Evolutionary conservation across 2,797 vertebrate genomes (phyloP), one percentile per base, ranked within the genome.

Genomic region (Oryzias sinensis): DNA sequence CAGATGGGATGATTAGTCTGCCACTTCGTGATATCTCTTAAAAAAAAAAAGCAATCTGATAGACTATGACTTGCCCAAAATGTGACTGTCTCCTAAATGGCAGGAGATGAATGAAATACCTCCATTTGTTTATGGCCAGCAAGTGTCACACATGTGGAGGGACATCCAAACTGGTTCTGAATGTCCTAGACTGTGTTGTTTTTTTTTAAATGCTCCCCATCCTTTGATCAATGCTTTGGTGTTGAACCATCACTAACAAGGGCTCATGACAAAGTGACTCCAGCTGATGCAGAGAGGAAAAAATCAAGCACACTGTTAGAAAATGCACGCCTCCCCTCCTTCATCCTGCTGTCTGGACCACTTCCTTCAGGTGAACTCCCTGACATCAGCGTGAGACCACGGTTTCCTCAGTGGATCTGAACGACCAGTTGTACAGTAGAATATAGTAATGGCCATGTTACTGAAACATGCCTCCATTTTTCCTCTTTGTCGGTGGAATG

Each of bases 391-490:
- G 62, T 62, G 72, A 76, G 84, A 83, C 81, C 83, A 78, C 48
- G 68, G 78, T 80, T 37, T 81, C 79, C 76, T 86, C 71, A 77
- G 82, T 83, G 79, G 80, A 83, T 82, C 76, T 76, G 74, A 84
- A 73, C 71, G 72, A 83, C 65, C 74, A 72, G 75, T 81, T 88
- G 87, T 88, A 87, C 77, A 87, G 82, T 84, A 82, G 82, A 72
- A 72, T 67, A 51, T 65, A 81, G 79, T 68, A 81, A 79, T 48
- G 70, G 65, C 62, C 77, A 68, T n/a, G 72, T 77, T 60, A 64
- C 63, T 51, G 70, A 80, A 67, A 70, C 73, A 62, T 45, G 59
- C 46, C 62, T 37, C 44, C n/a, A 65, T 16, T 78, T 81, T 80
- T 18, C 66, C 66, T 72, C 67, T 43, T 61, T 81, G 48, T 76